Percentiles rank a stretch among this genome's conserved stretches.
These are phyloP conservation scores for Saiga tatarica DNA, from an alignment of 2,113 vertebrate species.

Conservation along the genomic window DNA sequence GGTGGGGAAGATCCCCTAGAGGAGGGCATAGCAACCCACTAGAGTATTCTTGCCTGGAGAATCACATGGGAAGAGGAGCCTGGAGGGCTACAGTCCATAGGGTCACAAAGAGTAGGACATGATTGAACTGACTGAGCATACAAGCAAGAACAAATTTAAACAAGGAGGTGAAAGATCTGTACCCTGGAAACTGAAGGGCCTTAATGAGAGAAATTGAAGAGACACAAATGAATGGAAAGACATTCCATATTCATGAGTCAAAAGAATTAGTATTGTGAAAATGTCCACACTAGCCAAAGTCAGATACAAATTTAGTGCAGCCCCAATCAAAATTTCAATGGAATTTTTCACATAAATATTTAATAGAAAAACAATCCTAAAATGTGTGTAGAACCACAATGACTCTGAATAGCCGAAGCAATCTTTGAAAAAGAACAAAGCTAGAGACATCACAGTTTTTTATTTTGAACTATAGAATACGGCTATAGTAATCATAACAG, in stretches of 20 bases:
- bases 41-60: background rate
- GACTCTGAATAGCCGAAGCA: background rate
- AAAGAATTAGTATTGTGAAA: background rate
- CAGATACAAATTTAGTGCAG: background rate
- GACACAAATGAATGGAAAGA: background rate
- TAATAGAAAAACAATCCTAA: background rate
- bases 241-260: background rate
- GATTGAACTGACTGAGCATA: background rate
- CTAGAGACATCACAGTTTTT: background rate
- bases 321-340: background rate
- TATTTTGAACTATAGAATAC: background rate
- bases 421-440: background rate
- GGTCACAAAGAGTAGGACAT: background rate
- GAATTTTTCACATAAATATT: background rate
- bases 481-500: background rate
- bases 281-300: background rate
- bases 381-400: background rate
- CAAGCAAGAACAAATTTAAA: background rate
- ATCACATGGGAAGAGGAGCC: background rate
- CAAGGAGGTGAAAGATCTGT: background rate
- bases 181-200: background rate
- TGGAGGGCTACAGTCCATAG: background rate
- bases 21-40: background rate
- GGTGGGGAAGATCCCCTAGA: background rate
- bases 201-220: background rate